A percentile compares a stretch with the other conserved stretches of the same genome.
phyloP scores from a whole-genome alignment of 2,888 invertebrate genomes.

The Brachycybe producta region DNA sequence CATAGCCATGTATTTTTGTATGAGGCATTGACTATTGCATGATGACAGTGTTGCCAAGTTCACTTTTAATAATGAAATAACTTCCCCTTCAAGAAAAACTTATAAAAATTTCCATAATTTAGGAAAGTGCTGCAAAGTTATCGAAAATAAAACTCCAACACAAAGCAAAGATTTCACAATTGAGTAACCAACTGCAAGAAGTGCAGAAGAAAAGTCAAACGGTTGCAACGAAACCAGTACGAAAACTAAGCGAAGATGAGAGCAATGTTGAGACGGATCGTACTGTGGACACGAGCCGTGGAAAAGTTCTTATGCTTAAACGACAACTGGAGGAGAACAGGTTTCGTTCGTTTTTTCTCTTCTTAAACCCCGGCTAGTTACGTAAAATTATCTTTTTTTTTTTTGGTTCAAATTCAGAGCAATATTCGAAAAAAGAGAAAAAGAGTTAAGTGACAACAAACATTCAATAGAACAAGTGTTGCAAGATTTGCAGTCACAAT shows the following conservation, averaged over 20 bases:
- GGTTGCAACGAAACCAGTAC: background rate
- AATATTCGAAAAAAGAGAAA: constrained; percentile 21
- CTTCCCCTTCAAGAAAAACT: no score
- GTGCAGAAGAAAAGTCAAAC: constrained; percentile 23
- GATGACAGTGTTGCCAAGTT: no score
- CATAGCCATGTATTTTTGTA: no score
- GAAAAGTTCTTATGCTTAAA: constrained; percentile 30
- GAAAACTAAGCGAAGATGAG: constrained; percentile 4
- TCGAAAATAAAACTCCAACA: constrained; percentile 34
- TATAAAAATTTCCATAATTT: no score
- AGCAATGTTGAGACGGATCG: constrained; percentile 22
- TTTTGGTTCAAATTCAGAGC: constrained; percentile 8
- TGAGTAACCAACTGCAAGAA: constrained; percentile 28
- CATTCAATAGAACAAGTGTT: constrained; percentile 29
- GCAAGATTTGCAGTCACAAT: constrained; percentile 37
- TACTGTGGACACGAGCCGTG: constrained; percentile 27
- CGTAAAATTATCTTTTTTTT: background rate
- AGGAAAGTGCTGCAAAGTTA: constrained; percentile 32
- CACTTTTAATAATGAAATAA: no score
- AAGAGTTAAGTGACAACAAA: constrained; percentile 19
- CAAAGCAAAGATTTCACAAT: constrained; percentile 32
- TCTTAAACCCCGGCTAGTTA: background rate
- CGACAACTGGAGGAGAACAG: constrained; percentile 33
- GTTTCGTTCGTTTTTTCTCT: constrained; percentile 17
- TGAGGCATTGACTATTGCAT: no score